Evolutionary conservation across 2,797 vertebrate genomes (phyloP), one percentile per base, ranked within the genome.

Genomic region (Masticophis lateralis): DNA sequence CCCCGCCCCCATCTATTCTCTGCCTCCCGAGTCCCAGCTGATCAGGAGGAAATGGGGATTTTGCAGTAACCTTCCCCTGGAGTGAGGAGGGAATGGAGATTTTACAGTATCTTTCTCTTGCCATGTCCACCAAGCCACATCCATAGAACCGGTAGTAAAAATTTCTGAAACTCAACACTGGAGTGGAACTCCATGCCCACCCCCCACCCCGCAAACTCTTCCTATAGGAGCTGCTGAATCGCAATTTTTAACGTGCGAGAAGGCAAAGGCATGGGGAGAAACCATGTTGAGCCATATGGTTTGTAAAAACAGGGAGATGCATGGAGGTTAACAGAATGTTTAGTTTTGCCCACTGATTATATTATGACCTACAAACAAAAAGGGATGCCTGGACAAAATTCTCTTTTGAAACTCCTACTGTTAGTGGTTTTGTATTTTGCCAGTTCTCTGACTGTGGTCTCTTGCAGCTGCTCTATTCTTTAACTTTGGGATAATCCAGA

Each of bases 401-500:
- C n/a, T 2, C 1, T 22, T 51, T 94, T 61, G 53, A 95, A 94
- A 91, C 18, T 87, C 32, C 43, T 25, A 28, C 66, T 92, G 2
- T 90, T 92, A 0, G 47, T 90, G 90, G 5, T 4, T 92, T 88
- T 88, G 86, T 89, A 53, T 87, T 94, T 12, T 83, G 37, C 16
- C 56, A 12, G 55, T 2, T 92, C 6, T 92, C 94, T 86, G 91
- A 18, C 32, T n/a, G n/a, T n/a, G 89, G 47, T 56, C 2, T 56
- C 1, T 7, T 94, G 92, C 92, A 87, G 61, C 89, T 86, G 89
- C 59, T 91, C 18, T 86, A 51, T 74, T 60, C 74, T 86, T 69
- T 32, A 63, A 32, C 79, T 25, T 94, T 79, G 91, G 13, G 25
- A 86, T 4, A 89, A 27, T 18, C 53, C 90, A 27, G 61, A 43